Evolutionary conservation across 2,113 vertebrate species (phyloP), one percentile per base, ranked within the genome.

Genomic region (Erythrocebus patas): DNA sequence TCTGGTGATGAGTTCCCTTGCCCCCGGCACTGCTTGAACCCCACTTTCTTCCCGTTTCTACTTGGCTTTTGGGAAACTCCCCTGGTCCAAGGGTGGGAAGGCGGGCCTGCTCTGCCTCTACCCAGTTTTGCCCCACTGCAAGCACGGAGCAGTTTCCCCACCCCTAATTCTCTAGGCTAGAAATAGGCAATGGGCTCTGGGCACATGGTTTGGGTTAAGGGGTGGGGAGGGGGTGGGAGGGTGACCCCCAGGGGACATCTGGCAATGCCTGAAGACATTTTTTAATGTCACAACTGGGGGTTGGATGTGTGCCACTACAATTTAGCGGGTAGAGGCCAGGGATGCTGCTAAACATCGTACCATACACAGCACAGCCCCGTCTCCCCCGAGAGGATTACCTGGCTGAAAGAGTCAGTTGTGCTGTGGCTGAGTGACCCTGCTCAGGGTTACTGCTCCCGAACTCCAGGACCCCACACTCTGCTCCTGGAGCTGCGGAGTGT

Each of bases 21-120:
- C 40, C 12, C 8, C 30, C 1, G 0, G 61, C 3, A 3, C 18
- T 48, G 43, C 61, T n/a, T 66, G 18, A 40, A 7, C 20, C 20
- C 61, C 27, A 9, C 45, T 52, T 8, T 79, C 89, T 50, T 38
- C 59, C 75, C 50, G 59, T 48, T 79, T 55, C 11, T 25, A 57
- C 84, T 70, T 38, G 27, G 59, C 6, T 57, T 66, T 27, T 66
- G 43, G 89, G 43, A 79, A 92, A 23, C n/a, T 45, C 57, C n/a
- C 55, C 40, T 55, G 55, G 80, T 14, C 4, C 14, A 22, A 10
- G 14, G 0, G 3, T 30, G 32, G 38, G 66, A 35, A 68, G 11
- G 17, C 8, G 30, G 76, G 18, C 32, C 9, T 57, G 18, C 50
- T 32, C 32, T 45, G 18, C 50, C 17, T 25, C 17, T 23, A 23